Evolutionary conservation across 1,140 invertebrate genomes (phyloP), one percentile per base, ranked within the genome.

Genomic region (Tetramorium simillimum): DNA sequence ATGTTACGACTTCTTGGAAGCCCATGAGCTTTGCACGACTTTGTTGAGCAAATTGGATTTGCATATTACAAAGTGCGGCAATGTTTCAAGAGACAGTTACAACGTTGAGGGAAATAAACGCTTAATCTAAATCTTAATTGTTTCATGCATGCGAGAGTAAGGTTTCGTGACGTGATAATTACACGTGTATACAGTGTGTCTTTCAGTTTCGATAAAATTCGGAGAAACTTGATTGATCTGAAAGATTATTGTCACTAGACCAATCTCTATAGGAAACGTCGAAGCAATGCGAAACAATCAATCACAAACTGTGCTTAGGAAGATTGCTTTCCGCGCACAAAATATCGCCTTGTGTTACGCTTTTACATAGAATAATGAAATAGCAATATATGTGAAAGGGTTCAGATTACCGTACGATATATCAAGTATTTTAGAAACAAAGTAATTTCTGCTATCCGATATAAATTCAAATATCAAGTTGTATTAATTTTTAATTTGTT

Each of bases 41-140:
- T 60, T 70, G 76, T 51, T n/a, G 24, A 37, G 53, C 4, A 84
- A 75, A 84, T 84, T 84, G 53, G 40, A 62, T 84, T 37, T 82
- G 53, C 67, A 82, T 82, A 73, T 60, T 82, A 53, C 80, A 73
- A 73, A 24, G 40, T 16, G 16, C 16, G 18, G 14, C 33, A 6
- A 58, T 16, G 14, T 60, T 58, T 60, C 40, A 18, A 75, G 28
- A 62, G 69, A 33, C 43, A 75, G 58, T 84, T 84, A 40, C 63
- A 69, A 69, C 3, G 21, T 70, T 46, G 43, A 28, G n/a, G 46
- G 24, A 62, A 73, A 73, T 60, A 73, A 46, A 73, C 18, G 9
- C 40, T 28, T 21, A 16, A 65, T 65, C 33, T 5, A 37, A 37
- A 69, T 69, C n/a, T 40, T 69, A 60, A 84, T 46, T 84, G 69